These are phyloP conservation scores for Aphodius granarius DNA, from an alignment of 2,888 invertebrate genomes.

Conservation along the genomic window DNA sequence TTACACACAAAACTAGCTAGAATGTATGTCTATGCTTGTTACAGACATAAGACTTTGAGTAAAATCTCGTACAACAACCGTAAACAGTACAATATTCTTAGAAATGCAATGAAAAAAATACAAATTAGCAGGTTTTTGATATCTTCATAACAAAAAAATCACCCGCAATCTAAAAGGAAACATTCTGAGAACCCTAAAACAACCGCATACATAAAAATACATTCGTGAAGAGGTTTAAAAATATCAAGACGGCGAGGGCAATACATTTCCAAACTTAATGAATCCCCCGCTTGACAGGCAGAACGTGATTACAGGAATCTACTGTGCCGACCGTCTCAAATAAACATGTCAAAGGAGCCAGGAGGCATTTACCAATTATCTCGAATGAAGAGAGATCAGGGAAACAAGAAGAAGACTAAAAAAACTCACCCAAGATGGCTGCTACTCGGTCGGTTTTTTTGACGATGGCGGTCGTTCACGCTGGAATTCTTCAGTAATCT, in stretches of 20 bases:
- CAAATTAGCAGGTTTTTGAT: neutral
- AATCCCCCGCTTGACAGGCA: constrained; percentile 44
- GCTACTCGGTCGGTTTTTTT: constrained; percentile 28
- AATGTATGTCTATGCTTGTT: neutral
- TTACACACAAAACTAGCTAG: neutral
- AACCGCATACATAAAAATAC: neutral
- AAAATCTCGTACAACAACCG: neutral
- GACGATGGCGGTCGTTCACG: constrained; percentile 41
- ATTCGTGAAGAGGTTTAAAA: constrained; percentile 26
- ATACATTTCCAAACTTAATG: constrained; percentile 11
- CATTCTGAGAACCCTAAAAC: neutral
- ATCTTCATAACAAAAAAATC: neutral
- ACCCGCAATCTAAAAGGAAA: neutral
- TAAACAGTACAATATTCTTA: too few species aligned
- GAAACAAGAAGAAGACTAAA: constrained; percentile 32
- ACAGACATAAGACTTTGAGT: neutral
- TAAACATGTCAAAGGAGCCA: constrained; percentile 52
- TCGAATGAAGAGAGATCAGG: constrained; percentile 11
- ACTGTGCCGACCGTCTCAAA: constrained; percentile 48
- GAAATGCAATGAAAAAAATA: too few species aligned
- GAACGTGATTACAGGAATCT: constrained; percentile 6
- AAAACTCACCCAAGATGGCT: constrained; percentile 52
- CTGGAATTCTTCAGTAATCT: neutral
- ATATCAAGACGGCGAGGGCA: neutral
- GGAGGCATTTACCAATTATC: constrained; percentile 43